Conservation (phyloP, 2,888 invertebrate genomes). For the Pimpla rufipes region DNA sequence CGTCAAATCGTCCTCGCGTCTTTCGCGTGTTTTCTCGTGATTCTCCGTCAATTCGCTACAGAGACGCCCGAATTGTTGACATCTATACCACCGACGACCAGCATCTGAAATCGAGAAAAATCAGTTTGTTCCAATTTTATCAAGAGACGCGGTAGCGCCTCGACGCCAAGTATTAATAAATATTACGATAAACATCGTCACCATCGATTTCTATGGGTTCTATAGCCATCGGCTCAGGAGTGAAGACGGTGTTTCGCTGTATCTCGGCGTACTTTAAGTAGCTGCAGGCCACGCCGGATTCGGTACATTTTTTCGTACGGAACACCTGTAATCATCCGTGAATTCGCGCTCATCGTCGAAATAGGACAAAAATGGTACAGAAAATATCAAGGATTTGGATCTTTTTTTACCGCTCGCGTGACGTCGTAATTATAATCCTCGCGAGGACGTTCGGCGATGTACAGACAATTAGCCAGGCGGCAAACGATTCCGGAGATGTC, state of each 20-base stretch:
- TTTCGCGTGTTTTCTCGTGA: not conserved
- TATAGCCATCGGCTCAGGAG: not conserved
- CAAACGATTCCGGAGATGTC: constrained; percentile 47
- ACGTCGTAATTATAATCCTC: constrained; percentile 47
- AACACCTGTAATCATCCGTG: constrained; percentile 9
- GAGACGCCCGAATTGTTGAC: constrained; percentile 31
- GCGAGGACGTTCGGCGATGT: not conserved
- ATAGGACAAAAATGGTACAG: not conserved
- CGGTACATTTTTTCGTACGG: constrained; percentile 7
- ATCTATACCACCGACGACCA: constrained; percentile 99
- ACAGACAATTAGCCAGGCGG: constrained; percentile 44
- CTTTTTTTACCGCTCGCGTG: constrained; percentile 30
- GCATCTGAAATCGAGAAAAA: constrained; percentile 88
- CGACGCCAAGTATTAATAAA: too few species aligned
- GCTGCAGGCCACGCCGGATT: constrained; percentile 4
- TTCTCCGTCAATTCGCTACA: constrained; percentile 24
- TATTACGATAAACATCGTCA: too few species aligned
- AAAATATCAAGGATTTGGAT: not conserved
- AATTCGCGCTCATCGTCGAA: not conserved
- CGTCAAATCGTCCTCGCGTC: not conserved
- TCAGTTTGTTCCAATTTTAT: too few species aligned
- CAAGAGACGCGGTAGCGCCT: too few species aligned
- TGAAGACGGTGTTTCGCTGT: not conserved
- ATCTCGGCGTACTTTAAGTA: constrained; percentile 27
- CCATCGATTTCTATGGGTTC: not conserved